Conservation (phyloP, 2,888 invertebrate genomes). For the Amphipoea lucens region DNA sequence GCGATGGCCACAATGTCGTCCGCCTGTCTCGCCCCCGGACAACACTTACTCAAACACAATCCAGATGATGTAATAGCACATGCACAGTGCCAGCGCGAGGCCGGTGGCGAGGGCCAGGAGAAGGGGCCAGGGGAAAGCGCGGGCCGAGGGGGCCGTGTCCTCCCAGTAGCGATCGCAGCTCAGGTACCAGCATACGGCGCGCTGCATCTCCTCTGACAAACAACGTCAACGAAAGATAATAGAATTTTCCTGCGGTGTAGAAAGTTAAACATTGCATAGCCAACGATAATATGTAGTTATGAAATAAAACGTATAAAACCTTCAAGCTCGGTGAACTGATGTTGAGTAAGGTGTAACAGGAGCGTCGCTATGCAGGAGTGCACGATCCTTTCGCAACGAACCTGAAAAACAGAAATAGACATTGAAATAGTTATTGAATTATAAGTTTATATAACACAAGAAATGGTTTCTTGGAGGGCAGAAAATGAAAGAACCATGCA, state of each 20-base stretch:
- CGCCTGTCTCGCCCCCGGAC: slow-evolving; percentile 6
- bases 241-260: background rate
- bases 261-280: background rate
- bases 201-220: slow-evolving; percentile 94
- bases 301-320: slow-evolving; percentile 85
- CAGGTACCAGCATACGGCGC: slow-evolving; percentile 97
- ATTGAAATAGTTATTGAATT: background rate
- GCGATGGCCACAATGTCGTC: slow-evolving; percentile 10
- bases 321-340: slow-evolving; percentile 96
- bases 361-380: slow-evolving; percentile 95
- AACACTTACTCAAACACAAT: slow-evolving; percentile 96
- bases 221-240: background rate
- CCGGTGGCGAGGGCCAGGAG: slow-evolving; percentile 94
- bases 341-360: slow-evolving; percentile 94
- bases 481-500: background rate
- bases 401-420: slow-evolving; percentile 67
- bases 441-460: background rate
- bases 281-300: background rate
- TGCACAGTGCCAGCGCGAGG: slow-evolving; percentile 95
- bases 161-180: slow-evolving; percentile 98
- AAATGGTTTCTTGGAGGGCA: background rate
- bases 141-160: slow-evolving; percentile 93
- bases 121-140: slow-evolving; percentile 95
- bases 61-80: slow-evolving; percentile 98
- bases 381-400: slow-evolving; percentile 93